These are phyloP conservation scores for Orientallactaga sibirica DNA, from an alignment of 2,797 vertebrate genomes.

Conservation along the genomic window DNA sequence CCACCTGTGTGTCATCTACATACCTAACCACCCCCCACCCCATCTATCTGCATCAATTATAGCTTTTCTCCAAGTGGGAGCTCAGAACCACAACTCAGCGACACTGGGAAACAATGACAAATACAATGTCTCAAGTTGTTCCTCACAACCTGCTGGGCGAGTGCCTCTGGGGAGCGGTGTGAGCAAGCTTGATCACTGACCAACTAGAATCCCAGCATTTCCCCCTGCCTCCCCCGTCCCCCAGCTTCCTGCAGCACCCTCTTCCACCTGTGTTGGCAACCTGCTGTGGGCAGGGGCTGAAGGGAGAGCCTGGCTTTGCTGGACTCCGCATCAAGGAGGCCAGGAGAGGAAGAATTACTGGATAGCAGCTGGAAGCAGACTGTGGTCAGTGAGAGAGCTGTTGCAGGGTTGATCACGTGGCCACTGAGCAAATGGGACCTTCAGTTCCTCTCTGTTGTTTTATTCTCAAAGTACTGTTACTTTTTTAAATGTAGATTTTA, in stretches of 20 bases:
- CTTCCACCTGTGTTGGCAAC: background rate
- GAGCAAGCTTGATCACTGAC: background rate
- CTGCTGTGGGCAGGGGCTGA: background rate
- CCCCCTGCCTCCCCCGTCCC: no score
- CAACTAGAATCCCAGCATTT: background rate
- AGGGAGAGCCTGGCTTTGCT: background rate
- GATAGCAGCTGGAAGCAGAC: background rate
- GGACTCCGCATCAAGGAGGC: background rate
- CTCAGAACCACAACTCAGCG: no score
- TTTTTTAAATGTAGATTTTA: no score
- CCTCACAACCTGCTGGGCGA: background rate
- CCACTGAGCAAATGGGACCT: background rate
- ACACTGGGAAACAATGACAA: background rate
- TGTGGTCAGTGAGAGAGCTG: background rate
- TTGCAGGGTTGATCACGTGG: background rate
- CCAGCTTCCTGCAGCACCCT: background rate
- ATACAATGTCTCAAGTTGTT: background rate
- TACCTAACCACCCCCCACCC: background rate
- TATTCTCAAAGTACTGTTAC: no score
- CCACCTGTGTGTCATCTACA: background rate
- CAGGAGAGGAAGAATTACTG: fast-evolving
- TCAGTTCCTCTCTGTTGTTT: background rate
- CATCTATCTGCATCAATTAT: background rate
- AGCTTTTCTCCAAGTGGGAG: background rate
- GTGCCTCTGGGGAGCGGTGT: background rate